Percentiles rank a stretch among this genome's conserved stretches.
Evolutionary conservation across 2,113 vertebrate genomes (phyloP).

Genomic region (Rutilus rutilus): DNA sequence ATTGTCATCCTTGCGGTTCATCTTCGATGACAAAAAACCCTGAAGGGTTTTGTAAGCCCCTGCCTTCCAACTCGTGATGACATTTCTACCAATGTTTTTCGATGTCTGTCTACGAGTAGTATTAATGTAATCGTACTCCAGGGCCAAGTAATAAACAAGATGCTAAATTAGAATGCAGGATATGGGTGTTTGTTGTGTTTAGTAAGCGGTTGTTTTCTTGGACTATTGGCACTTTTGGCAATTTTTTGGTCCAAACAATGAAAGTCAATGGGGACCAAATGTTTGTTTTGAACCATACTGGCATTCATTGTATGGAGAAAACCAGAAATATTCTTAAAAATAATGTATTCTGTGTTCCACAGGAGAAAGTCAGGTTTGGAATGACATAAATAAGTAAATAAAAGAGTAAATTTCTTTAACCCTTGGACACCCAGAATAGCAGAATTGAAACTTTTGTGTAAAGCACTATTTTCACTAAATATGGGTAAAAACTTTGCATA

Average conservation of each 20-base stretch:
- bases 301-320: not conserved
- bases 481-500: not conserved
- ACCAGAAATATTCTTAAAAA: not conserved
- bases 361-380: not conserved
- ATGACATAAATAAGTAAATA: not conserved
- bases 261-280: not conserved
- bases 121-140: not conserved
- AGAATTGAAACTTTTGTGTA: not conserved
- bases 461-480: not conserved
- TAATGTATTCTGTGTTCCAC: not conserved
- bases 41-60: not conserved
- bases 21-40: not conserved
- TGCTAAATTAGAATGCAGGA: not conserved
- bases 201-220: not conserved
- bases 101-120: not conserved
- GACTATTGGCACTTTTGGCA: not conserved
- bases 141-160: constrained; percentile 16
- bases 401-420: too few relatives aligned
- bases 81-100: not conserved
- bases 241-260: not conserved
- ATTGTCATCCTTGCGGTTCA: constrained; percentile 4
- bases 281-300: not conserved
- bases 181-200: not conserved
- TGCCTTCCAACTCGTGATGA: constrained; percentile 2
- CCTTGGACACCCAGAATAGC: too few relatives aligned